Evolutionary conservation across 2,888 invertebrate genomes (phyloP), one percentile per base, ranked within the genome.

Genomic region (Thera britannica): DNA sequence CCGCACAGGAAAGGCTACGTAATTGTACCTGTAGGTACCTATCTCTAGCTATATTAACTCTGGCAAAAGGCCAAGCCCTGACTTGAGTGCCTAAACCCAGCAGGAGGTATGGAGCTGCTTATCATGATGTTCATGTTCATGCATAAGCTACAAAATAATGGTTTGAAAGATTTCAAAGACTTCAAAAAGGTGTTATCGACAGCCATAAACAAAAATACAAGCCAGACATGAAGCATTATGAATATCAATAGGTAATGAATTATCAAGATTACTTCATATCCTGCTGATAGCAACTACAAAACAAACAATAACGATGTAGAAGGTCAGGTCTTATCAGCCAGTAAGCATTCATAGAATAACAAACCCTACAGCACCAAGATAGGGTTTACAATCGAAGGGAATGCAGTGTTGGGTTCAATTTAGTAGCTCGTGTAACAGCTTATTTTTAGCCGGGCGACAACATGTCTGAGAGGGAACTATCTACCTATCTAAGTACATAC

Each of bases 371-470:
- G 0, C 48, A 3, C 46, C 2, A 56, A 35, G 8, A 51, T 66
- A 75, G 34, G 66, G 7, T 8, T n/a, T 41, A 66, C 3, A 65
- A 34, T 68, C 23, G 65, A 58, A 59, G 51, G 11, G 2, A 7
- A 8, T 11, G n/a, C 35, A 23, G 52, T 35, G 55, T 7, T 79
- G 65, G 70, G 71, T 79, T 75, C 70, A 70, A 70, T 62, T 63
- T 62, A 72, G 72, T 23, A 58, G 54, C 55, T 78, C 79, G 72
- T 72, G 77, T 77, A 79, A 82, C 58, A 72, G 64, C 70, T 70
- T 81, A 82, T 80, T 79, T 80, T 79, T 82, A 81, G 78, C 74
- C 61, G 65, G 82, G 82, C 82, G 82, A 82, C 82, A 73, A 70
- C 72, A 70, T 78, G 82, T 82, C 82, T 82, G 76, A 59, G 63